Percentiles rank a stretch among this genome's conserved stretches.
Evolutionary conservation across 1,140 invertebrate species (phyloP).

Genomic region (Penaeus japonicus): DNA sequence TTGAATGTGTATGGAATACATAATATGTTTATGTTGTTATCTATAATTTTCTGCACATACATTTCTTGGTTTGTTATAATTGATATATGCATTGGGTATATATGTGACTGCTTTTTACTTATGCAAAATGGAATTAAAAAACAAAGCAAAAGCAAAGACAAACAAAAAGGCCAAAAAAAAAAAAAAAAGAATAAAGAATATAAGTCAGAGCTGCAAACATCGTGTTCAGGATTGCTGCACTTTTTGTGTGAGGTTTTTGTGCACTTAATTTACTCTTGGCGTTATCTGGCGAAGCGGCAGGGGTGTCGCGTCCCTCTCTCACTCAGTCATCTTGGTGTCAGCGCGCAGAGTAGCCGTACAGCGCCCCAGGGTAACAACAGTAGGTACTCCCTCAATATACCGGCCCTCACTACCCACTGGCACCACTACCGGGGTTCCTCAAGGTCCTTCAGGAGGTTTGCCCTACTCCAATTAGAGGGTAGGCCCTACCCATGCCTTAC

Average conservation of each 20-base stretch:
- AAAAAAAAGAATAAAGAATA: too few relatives aligned
- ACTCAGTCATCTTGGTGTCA: conserved; percentile 46
- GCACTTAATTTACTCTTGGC: conserved; percentile 43
- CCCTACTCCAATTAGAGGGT: neutral
- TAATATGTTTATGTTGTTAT: neutral
- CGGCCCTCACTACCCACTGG: conserved; percentile 44
- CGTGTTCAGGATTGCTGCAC: conserved; percentile 38
- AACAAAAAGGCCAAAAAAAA: too few relatives aligned
- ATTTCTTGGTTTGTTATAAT: conserved; percentile 8
- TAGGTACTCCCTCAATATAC: conserved; percentile 53
- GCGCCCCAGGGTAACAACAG: conserved; percentile 48
- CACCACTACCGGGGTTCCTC: conserved; percentile 41
- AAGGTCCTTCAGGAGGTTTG: neutral
- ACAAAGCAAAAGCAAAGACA: too few relatives aligned
- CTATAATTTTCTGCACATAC: neutral
- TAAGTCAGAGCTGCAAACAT: conserved; percentile 17
- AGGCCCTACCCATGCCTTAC: neutral
- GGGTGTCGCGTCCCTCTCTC: conserved; percentile 8
- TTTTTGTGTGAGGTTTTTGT: conserved; percentile 34
- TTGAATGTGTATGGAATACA: conserved; percentile 36
- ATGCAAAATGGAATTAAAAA: neutral
- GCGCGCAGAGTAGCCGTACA: conserved; percentile 32
- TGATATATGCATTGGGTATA: conserved; percentile 13
- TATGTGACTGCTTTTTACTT: conserved; percentile 7
- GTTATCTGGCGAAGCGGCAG: conserved; percentile 48